Percentiles rank a stretch among this genome's conserved stretches.
These are phyloP conservation scores for Fragum sueziense DNA, from an alignment of 2,888 invertebrate species.

Conservation along the genomic window DNA sequence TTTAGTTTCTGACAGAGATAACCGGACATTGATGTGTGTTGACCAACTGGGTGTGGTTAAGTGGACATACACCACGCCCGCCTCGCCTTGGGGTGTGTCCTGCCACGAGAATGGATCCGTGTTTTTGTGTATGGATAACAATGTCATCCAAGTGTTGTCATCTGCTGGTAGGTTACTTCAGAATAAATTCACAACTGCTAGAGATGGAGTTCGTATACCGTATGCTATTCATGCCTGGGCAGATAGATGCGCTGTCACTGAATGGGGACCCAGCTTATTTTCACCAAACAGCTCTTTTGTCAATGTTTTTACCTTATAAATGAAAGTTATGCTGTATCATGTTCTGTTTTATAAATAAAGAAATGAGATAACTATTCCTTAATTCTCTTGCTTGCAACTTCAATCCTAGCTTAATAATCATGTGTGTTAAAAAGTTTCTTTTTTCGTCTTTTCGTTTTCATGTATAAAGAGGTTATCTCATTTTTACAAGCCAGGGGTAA, in stretches of 20 bases:
- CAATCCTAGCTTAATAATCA: too few relatives aligned
- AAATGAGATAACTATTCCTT: too few relatives aligned
- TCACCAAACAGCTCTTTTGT: constrained; percentile 63
- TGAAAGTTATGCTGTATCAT: too few relatives aligned
- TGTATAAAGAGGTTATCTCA: too few relatives aligned
- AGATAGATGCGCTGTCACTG: constrained; percentile 58
- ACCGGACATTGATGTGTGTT: constrained; percentile 57
- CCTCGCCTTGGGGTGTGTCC: constrained; percentile 66
- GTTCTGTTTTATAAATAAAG: too few relatives aligned
- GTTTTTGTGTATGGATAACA: constrained; percentile 64
- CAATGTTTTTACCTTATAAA: constrained; percentile 44
- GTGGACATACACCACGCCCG: constrained; percentile 60
- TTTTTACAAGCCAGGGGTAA: too few relatives aligned
- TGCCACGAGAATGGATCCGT: constrained; percentile 57
- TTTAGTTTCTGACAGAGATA: constrained; percentile 63
- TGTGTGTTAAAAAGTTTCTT: too few relatives aligned
- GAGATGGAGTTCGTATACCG: constrained; percentile 62
- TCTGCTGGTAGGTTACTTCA: constrained; percentile 57
- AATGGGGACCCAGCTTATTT: constrained; percentile 67
- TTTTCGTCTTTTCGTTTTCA: too few relatives aligned
- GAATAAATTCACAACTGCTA: constrained; percentile 55
- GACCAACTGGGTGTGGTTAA: constrained; percentile 53
- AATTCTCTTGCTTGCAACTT: too few relatives aligned
- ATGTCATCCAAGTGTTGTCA: constrained; percentile 57
- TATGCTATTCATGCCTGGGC: constrained; percentile 61